These are phyloP conservation scores for Orussus abietinus DNA, from an alignment of 1,140 invertebrate species.

Conservation along the genomic window DNA sequence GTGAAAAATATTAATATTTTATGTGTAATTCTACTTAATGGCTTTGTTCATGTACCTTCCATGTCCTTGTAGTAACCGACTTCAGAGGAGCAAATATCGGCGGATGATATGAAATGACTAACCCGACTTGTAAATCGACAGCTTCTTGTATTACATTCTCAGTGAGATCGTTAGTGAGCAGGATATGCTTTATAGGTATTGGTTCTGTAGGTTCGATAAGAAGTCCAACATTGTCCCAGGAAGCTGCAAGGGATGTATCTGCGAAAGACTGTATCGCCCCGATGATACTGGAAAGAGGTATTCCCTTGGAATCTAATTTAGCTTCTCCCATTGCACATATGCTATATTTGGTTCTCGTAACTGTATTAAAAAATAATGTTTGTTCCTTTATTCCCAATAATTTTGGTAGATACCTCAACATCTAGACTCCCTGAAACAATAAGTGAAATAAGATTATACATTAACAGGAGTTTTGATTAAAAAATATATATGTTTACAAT, in stretches of 20 bases:
- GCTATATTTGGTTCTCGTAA: background rate
- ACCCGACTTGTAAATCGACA: slow-evolving; percentile 60
- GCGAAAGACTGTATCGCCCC: slow-evolving; percentile 67
- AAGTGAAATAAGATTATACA: slow-evolving; percentile 19
- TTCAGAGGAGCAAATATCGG: slow-evolving; percentile 87
- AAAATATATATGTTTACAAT: slow-evolving; percentile 10
- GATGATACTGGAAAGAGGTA: slow-evolving; percentile 60
- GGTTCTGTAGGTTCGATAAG: slow-evolving; percentile 73
- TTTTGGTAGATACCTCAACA: slow-evolving; percentile 20
- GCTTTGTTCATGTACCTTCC: slow-evolving; percentile 64
- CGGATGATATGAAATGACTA: slow-evolving; percentile 95
- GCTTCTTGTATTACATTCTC: slow-evolving; percentile 86
- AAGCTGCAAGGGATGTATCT: slow-evolving; percentile 68
- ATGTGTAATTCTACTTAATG: slow-evolving; percentile 1
- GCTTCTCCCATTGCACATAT: slow-evolving; percentile 18
- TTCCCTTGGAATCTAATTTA: slow-evolving; percentile 34
- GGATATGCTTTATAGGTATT: slow-evolving; percentile 62
- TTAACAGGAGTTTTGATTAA: slow-evolving; percentile 9
- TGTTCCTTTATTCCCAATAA: slow-evolving; percentile 8
- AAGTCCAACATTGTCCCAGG: slow-evolving; percentile 95
- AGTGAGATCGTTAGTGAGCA: slow-evolving; percentile 95
- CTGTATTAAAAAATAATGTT: background rate
- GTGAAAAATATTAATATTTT: slow-evolving; percentile 8
- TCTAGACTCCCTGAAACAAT: slow-evolving; percentile 11
- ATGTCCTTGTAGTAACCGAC: slow-evolving; percentile 61